Base-by-base conservation (phyloP, 2,113 vertebrate species). In the Propithecus coquereli region DNA sequence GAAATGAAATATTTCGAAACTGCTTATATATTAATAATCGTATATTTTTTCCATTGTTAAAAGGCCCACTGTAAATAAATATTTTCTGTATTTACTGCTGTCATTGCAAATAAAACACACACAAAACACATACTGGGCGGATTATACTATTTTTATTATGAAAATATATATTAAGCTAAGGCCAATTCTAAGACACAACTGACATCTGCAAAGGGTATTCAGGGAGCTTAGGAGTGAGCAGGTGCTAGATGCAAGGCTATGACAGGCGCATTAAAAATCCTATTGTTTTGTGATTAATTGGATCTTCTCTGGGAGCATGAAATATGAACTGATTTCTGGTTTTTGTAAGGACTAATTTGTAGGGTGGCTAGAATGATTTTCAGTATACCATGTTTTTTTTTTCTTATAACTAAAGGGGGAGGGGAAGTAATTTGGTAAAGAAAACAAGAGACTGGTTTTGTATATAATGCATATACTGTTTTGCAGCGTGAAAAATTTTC, bases 41-140 rank as follows among this genome's bases (percentile, higher is more conserved):
- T 61, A 71, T 87, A 61, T 97, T 61, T 94, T 50, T 25, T 97
- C 43, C 11, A 37, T 66, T 90, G 43, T 68, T 88, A n/a, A 94
- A 87, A 97, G 96, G 59, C 34, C 13, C 66, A 8, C n/a, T 90
- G 8, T 95, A 95, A 97, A 97, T 94, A 93, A 20, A 1, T 94
- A 89, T 98, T 98, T 97, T 93, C 66, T 96, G 70, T 94, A 89
- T 98, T 98, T 97, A 95, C 66, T 96, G 70, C 71, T 94, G 43
- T 83, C 43, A 54, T 68, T 95, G 54, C 52, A 92, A 94, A 82
- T 87, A 95, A 91, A 84, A 66, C 84, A 82, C 12, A 76, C 30
- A 47, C 14, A 83, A 93, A 85, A n/a, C 50, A 92, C 2, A 2
- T 40, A 97, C 43, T 17, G 25, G 17, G 47, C 81, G 95, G 81